Percentiles rank a stretch among this genome's conserved stretches.
Evolutionary conservation across 2,888 invertebrate genomes (phyloP).

Genomic region (Melinaea marsaeus): DNA sequence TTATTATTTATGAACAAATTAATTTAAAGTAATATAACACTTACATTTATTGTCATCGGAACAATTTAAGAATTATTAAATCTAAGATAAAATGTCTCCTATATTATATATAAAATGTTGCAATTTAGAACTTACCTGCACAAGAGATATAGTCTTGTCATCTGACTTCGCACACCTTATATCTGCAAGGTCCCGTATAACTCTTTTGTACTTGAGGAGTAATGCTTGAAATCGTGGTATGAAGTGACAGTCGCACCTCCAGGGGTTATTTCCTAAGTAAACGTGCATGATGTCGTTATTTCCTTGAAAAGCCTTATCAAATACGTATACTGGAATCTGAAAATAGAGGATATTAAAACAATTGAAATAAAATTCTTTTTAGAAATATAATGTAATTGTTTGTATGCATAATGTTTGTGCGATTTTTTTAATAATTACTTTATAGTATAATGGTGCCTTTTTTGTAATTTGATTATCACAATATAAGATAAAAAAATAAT

Average conservation of each 20-base stretch:
- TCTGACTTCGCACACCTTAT: slow-evolving; percentile 82
- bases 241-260: slow-evolving; percentile 89
- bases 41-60: too few species aligned
- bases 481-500: neutral
- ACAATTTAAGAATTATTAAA: too few species aligned
- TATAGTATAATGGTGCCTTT: too few species aligned
- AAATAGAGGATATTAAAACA: slow-evolving; percentile 23
- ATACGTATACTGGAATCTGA: slow-evolving; percentile 87
- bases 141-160: slow-evolving; percentile 79
- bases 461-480: too few species aligned
- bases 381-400: too few species aligned
- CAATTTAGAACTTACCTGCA: slow-evolving; percentile 66
- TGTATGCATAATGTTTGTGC: too few species aligned
- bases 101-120: too few species aligned
- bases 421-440: too few species aligned
- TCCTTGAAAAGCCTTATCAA: slow-evolving; percentile 86
- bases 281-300: slow-evolving; percentile 84
- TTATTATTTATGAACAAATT: too few species aligned
- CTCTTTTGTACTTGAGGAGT: slow-evolving; percentile 81
- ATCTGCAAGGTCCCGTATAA: slow-evolving; percentile 83
- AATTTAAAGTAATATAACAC: too few species aligned
- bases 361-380: too few species aligned
- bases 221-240: slow-evolving; percentile 86
- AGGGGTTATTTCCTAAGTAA: slow-evolving; percentile 86
- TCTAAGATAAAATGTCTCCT: too few species aligned